Evolutionary conservation across 1,140 invertebrate species (phyloP).

Genomic region (Uloborus diversus): DNA sequence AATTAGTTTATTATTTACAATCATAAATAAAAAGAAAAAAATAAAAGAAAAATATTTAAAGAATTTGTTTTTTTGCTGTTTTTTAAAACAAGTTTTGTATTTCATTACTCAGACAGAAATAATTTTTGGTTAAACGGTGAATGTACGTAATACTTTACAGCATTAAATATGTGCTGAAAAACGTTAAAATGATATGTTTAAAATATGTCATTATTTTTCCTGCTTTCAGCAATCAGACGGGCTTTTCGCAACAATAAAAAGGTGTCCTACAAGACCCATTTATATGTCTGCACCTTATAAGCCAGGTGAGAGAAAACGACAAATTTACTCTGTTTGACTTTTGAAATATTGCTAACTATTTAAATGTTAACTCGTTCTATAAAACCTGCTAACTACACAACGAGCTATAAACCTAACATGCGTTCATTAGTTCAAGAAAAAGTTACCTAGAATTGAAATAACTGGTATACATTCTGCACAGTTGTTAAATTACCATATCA

Average conservation of each 20-base stretch:
- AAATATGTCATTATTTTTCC: background rate
- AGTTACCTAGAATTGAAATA: background rate
- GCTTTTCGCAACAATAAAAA: slow-evolving; percentile 40
- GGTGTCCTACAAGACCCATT: slow-evolving; percentile 42
- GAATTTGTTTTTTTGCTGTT: no score
- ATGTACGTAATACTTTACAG: background rate
- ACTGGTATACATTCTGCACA: background rate
- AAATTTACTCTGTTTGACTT: background rate
- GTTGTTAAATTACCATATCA: background rate
- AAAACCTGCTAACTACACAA: background rate
- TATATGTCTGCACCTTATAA: slow-evolving; percentile 46
- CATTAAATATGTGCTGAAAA: background rate
- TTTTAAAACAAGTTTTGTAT: background rate
- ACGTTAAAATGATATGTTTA: background rate
- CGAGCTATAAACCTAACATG: background rate
- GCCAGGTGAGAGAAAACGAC: background rate
- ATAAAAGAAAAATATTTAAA: background rate
- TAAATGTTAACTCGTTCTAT: background rate
- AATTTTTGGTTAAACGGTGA: background rate
- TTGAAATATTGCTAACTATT: no score
- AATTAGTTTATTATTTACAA: no score
- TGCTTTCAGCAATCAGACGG: slow-evolving; percentile 21
- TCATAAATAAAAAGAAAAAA: background rate
- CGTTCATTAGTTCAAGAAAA: background rate
- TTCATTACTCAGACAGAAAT: background rate